Conservation (phyloP, 2,113 vertebrate genomes). For the Misgurnus mizolepis region DNA sequence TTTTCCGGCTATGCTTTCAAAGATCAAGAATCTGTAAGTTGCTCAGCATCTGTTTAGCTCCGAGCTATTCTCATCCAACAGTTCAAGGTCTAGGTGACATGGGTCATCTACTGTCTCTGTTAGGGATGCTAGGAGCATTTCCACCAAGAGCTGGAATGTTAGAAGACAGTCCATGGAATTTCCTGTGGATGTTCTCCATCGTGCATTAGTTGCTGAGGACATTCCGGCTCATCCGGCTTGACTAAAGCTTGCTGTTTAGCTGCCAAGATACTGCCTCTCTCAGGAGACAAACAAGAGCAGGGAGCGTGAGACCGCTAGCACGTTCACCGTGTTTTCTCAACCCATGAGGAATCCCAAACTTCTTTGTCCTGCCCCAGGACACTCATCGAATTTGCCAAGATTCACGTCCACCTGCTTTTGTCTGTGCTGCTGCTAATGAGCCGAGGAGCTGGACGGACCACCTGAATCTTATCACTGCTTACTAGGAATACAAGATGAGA, state of each 20-base stretch:
- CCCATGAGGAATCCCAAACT: conserved; percentile 29
- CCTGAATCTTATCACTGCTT: conserved; percentile 46
- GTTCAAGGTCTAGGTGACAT: neutral
- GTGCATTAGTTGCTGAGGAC: conserved; percentile 17
- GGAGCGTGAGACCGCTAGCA: conserved; percentile 58
- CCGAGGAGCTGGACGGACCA: conserved; percentile 26
- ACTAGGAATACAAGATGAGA: conserved; percentile 27
- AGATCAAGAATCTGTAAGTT: conserved; percentile 1
- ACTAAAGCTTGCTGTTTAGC: conserved; percentile 4
- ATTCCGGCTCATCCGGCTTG: conserved; percentile 22
- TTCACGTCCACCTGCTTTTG: conserved; percentile 7
- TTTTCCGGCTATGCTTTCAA: conserved; percentile 5
- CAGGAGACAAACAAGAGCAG: neutral
- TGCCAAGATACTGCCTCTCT: neutral
- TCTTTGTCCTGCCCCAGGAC: conserved; percentile 4
- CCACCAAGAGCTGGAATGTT: conserved; percentile 43
- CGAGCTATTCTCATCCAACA: conserved; percentile 30
- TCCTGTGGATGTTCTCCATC: conserved; percentile 27
- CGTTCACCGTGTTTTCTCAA: conserved; percentile 28
- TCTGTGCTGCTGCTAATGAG: conserved; percentile 29
- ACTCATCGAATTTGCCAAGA: conserved; percentile 30
- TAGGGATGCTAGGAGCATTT: conserved; percentile 33
- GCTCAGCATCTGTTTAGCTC: neutral
- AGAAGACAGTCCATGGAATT: conserved; percentile 31
- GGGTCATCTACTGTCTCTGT: conserved; percentile 26